Conservation (phyloP, 1,140 invertebrate species). For the Magallana angulata region DNA sequence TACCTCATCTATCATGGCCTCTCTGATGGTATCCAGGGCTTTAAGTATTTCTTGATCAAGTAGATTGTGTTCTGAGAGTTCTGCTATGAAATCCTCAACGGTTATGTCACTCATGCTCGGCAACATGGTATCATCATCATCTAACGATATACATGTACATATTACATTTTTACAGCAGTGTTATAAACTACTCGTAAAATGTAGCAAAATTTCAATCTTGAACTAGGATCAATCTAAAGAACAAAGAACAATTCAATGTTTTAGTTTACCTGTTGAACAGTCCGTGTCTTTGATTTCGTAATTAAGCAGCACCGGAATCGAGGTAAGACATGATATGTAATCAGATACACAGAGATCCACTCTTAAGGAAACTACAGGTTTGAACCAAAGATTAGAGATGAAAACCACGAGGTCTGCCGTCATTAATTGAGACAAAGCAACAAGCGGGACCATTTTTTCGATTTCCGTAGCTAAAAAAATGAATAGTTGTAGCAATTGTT, state of each 20-base stretch:
- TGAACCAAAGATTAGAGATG: neutral
- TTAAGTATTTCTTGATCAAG: slow-evolving; percentile 18
- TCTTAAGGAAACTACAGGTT: neutral
- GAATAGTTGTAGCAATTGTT: too few relatives aligned
- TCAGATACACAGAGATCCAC: neutral
- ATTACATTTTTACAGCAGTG: too few relatives aligned
- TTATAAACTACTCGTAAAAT: too few relatives aligned
- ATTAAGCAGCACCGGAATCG: neutral
- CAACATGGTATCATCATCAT: neutral
- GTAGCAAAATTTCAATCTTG: too few relatives aligned
- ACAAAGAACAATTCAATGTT: too few relatives aligned
- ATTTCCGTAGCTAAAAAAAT: neutral
- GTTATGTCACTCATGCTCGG: slow-evolving; percentile 10
- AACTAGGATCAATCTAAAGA: too few relatives aligned
- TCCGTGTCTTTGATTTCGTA: neutral
- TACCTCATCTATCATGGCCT: slow-evolving; percentile 26
- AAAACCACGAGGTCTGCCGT: neutral
- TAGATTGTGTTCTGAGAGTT: slow-evolving; percentile 10
- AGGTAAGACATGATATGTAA: neutral
- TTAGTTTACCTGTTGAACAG: neutral
- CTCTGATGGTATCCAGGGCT: slow-evolving; percentile 28
- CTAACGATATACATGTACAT: too few relatives aligned
- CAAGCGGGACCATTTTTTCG: neutral
- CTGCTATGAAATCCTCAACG: slow-evolving; percentile 24
- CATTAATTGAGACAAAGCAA: neutral